Evolutionary conservation across 2,797 vertebrate genomes (phyloP).

Genomic region (Silurus aristotelis): DNA sequence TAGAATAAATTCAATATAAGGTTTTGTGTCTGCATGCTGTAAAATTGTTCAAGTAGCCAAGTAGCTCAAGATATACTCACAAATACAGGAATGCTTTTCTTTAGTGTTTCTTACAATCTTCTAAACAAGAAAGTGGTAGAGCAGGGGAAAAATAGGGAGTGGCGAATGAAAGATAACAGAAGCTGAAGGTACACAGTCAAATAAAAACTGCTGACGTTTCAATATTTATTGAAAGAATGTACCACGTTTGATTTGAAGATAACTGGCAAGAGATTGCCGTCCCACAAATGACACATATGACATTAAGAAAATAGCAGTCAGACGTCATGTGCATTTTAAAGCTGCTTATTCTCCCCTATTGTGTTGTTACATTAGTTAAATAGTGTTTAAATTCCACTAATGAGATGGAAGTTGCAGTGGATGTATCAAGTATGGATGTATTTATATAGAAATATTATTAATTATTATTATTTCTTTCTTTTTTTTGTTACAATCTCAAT

Average conservation of each 20-base stretch:
- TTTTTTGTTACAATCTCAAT: no score
- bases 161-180: no score
- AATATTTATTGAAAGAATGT: background rate
- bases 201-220: background rate
- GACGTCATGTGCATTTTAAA: background rate
- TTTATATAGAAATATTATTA: background rate
- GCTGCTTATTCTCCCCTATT: background rate
- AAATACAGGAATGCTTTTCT: background rate
- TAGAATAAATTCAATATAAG: background rate
- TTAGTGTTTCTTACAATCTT: background rate
- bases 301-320: background rate
- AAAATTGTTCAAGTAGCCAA: background rate
- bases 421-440: background rate
- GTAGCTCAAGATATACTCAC: background rate
- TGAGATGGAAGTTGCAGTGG: background rate
- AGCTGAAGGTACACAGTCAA: background rate
- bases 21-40: background rate
- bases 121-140: no score
- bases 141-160: background rate
- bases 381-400: background rate
- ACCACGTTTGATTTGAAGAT: background rate
- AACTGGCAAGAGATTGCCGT: background rate
- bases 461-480: no score
- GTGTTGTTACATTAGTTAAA: background rate
- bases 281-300: background rate